A percentile compares a stretch with the other conserved stretches of the same genome.
Evolutionary conservation across 2,888 invertebrate genomes (phyloP).

Genomic region (Cyclophora punctaria): DNA sequence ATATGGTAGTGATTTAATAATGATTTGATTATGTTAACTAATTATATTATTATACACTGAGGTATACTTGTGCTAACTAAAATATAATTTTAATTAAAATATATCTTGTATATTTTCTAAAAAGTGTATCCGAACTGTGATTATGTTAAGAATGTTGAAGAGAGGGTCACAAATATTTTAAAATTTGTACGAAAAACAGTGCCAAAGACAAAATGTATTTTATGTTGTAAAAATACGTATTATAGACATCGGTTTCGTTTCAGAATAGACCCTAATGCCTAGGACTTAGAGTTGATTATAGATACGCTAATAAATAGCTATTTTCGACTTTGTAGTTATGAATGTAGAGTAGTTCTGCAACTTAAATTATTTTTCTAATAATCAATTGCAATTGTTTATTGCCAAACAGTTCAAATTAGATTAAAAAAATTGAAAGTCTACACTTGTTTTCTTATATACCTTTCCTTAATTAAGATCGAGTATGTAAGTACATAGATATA

Average conservation of each 20-base stretch:
- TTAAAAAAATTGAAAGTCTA: too few relatives aligned
- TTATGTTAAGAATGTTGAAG: neutral
- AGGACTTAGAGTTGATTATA: neutral
- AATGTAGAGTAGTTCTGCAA: too few relatives aligned
- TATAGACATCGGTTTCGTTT: too few relatives aligned
- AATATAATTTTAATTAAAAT: too few relatives aligned
- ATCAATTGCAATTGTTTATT: neutral
- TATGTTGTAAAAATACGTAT: slow-evolving; percentile 17
- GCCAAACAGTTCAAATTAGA: slow-evolving; percentile 12
- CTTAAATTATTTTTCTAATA: slow-evolving; percentile 8
- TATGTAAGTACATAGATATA: too few relatives aligned
- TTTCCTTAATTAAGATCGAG: too few relatives aligned
- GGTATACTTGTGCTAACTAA: too few relatives aligned
- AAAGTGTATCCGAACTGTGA: slow-evolving; percentile 1
- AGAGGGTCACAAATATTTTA: slow-evolving; percentile 9
- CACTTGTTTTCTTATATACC: too few relatives aligned
- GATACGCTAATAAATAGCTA: neutral
- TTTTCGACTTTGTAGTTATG: neutral
- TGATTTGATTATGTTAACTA: too few relatives aligned
- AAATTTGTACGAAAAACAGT: slow-evolving; percentile 16
- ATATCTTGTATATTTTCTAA: neutral
- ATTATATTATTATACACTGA: too few relatives aligned
- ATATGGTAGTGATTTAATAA: too few relatives aligned
- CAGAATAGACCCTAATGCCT: too few relatives aligned
- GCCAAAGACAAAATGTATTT: slow-evolving; percentile 18